A percentile compares a stretch with the other conserved stretches of the same genome.
Evolutionary conservation across 2,113 vertebrate genomes (phyloP).

Genomic region (Barnardius zonarius): DNA sequence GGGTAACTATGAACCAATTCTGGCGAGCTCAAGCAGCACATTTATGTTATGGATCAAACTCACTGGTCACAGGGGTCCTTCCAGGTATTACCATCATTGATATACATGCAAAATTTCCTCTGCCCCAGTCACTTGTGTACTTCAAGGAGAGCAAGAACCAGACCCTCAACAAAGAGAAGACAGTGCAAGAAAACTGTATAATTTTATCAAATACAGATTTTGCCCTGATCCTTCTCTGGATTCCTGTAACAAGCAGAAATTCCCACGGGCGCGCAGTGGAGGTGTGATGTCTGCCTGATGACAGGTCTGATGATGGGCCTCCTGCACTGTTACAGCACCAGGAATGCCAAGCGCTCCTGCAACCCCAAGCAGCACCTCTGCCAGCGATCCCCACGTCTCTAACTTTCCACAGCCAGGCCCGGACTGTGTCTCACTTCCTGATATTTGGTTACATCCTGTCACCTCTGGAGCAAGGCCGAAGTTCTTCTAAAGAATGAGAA

Average conservation of each 20-base stretch:
- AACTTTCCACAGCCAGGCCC: not conserved
- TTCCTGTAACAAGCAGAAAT: not conserved
- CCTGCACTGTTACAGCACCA: not conserved
- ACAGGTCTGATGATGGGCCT: not conserved
- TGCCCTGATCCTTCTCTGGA: not conserved
- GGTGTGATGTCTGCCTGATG: not conserved
- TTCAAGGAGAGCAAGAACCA: not conserved
- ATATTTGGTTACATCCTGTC: not conserved
- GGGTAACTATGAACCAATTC: fast-evolving
- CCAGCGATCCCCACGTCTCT: not conserved
- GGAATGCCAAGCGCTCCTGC: not conserved
- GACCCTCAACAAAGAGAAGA: not conserved
- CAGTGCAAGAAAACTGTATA: not conserved
- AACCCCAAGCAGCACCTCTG: not conserved
- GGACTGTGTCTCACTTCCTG: not conserved
- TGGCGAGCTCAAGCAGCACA: not conserved
- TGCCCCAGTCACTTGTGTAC: fast-evolving
- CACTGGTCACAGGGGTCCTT: not conserved
- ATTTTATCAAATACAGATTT: not conserved
- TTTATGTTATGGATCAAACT: not conserved
- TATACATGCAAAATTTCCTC: not conserved
- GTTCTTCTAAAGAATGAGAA: conserved; percentile 8
- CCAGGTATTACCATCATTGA: not conserved
- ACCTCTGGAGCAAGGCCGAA: not conserved
- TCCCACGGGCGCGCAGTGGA: not conserved